phyloP scores from a whole-genome alignment of 2,888 invertebrate species.

The Clusia tigrina region DNA sequence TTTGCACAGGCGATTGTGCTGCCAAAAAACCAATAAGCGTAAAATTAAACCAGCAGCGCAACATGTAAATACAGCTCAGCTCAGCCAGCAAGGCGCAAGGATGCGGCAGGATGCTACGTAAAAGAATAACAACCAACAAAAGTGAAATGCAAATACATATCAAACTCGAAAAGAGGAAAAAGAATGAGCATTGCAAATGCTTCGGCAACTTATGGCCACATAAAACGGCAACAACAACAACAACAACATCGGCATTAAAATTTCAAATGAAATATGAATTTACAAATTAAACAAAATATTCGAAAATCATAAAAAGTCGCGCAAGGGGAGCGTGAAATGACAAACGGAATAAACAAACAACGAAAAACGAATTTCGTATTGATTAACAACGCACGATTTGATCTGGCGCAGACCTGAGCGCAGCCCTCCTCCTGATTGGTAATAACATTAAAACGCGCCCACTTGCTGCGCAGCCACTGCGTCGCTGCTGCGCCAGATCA shows the following conservation, averaged over 20 bases:
- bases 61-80: constrained; percentile 33
- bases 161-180: constrained; percentile 25
- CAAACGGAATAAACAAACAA: constrained; percentile 19
- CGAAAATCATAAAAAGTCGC: constrained; percentile 41
- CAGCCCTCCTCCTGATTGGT: too few species aligned
- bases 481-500: too few species aligned
- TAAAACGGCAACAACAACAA: constrained; percentile 48
- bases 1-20: constrained; percentile 64
- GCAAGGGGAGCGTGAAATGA: constrained; percentile 32
- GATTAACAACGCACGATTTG: constrained; percentile 57
- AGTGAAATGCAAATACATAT: constrained; percentile 26
- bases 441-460: constrained; percentile 35
- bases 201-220: constrained; percentile 36
- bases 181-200: too few species aligned
- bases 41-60: constrained; percentile 62
- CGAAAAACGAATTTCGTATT: constrained; percentile 41
- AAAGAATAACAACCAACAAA: too few species aligned
- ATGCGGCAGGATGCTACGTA: background rate
- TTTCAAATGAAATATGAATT: constrained; percentile 40
- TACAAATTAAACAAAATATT: constrained; percentile 36
- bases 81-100: background rate
- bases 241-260: too few species aligned
- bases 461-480: constrained; percentile 23
- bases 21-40: constrained; percentile 65
- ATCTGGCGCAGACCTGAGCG: constrained; percentile 37